These are phyloP conservation scores for Cyanistes caeruleus DNA, from an alignment of 2,113 vertebrate genomes.

Conservation along the genomic window DNA sequence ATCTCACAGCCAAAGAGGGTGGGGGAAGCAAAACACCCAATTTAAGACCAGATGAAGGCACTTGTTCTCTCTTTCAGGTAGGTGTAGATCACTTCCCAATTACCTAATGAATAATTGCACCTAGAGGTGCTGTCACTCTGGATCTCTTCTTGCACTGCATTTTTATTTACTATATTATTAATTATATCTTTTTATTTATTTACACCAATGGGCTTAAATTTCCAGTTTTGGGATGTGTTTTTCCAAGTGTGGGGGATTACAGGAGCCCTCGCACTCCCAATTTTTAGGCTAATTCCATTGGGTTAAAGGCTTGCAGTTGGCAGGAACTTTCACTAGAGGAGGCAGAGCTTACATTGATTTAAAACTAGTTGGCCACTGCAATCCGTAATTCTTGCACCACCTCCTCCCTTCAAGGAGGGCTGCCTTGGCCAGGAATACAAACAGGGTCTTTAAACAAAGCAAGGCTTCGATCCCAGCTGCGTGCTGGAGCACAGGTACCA, in stretches of 20 bases:
- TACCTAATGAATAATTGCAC: neutral
- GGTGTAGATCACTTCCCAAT: neutral
- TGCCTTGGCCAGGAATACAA: neutral
- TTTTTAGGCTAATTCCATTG: neutral
- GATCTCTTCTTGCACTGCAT: rapidly evolving
- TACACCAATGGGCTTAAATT: neutral
- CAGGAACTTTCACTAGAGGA: neutral
- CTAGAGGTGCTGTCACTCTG: neutral
- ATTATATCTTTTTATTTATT: neutral
- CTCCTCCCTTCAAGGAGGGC: neutral
- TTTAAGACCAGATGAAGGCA: neutral
- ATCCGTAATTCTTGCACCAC: neutral
- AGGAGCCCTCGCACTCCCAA: neutral
- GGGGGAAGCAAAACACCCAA: neutral
- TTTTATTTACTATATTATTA: too few relatives aligned
- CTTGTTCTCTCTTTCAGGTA: neutral
- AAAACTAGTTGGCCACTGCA: neutral
- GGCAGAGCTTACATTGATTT: neutral
- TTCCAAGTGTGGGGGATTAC: rapidly evolving
- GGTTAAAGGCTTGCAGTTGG: neutral
- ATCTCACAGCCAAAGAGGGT: neutral
- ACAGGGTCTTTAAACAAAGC: neutral
- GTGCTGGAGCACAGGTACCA: neutral
- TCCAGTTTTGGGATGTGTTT: neutral
- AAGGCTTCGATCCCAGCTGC: rapidly evolving